Conservation (phyloP, 2,888 invertebrate species). For the Aelia acuminata region DNA sequence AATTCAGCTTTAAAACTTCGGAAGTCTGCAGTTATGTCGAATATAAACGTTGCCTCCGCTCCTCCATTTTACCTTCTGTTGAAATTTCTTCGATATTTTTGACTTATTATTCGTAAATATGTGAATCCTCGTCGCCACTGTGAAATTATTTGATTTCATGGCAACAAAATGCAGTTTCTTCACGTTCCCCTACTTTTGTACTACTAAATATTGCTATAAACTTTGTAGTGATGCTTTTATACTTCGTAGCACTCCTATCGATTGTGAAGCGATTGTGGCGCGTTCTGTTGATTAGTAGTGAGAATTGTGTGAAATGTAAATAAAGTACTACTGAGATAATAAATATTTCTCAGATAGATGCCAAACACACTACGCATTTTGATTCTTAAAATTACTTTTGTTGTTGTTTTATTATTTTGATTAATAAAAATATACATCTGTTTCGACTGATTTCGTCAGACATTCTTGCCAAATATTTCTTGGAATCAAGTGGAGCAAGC, state of each 20-base stretch:
- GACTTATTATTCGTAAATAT: too few species aligned
- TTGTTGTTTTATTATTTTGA: neutral
- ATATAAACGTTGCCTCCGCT: too few species aligned
- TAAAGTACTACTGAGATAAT: neutral
- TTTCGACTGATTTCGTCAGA: neutral
- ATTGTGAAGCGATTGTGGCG: conserved; percentile 18
- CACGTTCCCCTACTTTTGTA: too few species aligned
- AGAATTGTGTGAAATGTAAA: conserved; percentile 33
- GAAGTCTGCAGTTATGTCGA: too few species aligned
- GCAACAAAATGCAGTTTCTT: too few species aligned
- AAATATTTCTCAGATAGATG: conserved; percentile 18
- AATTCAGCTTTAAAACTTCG: too few species aligned
- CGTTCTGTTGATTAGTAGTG: neutral
- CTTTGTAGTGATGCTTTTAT: neutral
- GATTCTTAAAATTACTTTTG: neutral
- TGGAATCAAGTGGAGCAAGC: neutral
- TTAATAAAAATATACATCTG: neutral
- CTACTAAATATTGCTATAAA: too few species aligned
- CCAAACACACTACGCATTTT: neutral
- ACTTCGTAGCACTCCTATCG: neutral
- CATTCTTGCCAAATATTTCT: neutral
- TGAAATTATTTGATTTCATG: too few species aligned
- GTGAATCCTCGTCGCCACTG: too few species aligned
- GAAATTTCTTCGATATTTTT: too few species aligned
- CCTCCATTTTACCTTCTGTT: too few species aligned